Conservation (phyloP, 2,888 invertebrate species). For the Drosophila koepferae region DNA sequence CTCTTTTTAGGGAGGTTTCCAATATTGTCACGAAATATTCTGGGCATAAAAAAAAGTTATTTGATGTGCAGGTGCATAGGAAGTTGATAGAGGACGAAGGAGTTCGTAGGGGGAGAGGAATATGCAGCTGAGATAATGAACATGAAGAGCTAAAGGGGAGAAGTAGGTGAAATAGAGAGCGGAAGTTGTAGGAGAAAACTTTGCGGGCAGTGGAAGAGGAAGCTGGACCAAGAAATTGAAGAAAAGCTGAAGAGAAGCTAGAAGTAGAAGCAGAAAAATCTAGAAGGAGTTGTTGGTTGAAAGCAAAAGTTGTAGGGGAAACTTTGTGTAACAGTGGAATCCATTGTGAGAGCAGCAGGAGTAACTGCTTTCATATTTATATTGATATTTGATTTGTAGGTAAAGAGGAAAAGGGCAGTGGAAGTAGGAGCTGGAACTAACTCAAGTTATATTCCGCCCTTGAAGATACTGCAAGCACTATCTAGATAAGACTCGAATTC, state of each 20-base stretch:
- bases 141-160: neutral
- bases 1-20: neutral
- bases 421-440: too few species aligned
- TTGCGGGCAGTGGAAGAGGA: neutral
- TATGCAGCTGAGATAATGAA: neutral
- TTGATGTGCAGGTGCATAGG: neutral
- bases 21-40: neutral
- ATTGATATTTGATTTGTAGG: too few species aligned
- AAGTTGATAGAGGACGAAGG: neutral
- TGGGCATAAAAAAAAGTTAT: neutral
- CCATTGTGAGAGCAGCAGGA: fast-evolving
- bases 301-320: too few species aligned
- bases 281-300: too few species aligned
- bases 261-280: too few species aligned
- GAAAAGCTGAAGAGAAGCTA: neutral
- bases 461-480: neutral
- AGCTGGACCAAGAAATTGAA: neutral
- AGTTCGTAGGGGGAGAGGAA: neutral
- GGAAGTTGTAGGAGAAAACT: too few species aligned
- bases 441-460: neutral
- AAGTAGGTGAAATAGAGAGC: neutral
- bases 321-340: too few species aligned
- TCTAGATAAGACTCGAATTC: neutral
- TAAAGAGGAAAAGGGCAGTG: too few species aligned
- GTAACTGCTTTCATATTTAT: too few species aligned